Base-by-base conservation (phyloP, 2,888 invertebrate species). In the Homarus gammarus region DNA sequence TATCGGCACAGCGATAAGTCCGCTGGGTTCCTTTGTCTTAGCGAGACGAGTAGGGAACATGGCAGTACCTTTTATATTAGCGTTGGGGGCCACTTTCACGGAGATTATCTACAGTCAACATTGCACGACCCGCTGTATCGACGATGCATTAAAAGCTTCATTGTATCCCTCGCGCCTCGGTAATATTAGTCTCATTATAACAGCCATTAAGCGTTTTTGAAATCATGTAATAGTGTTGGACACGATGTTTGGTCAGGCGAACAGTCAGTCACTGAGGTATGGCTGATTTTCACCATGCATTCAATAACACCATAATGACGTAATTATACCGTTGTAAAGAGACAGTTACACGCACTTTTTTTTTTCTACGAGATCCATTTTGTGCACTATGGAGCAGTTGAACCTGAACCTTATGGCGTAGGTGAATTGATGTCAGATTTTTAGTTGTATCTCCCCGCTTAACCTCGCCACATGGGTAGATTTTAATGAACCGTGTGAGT, bases 1-100 rank as follows among this genome's bases (percentile, higher is more conserved):
- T 38, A 40, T 12, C 82, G 27, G 1, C 44, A 40, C 82, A 22
- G 70, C 70, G 38, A 70, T 82, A 61, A 61, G 64, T 82, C 70
- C 33, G 82, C 40, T 44, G 82, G 38, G 51, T 51, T 36, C 83
- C 83, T 83, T 72, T 83, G 83, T 83, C 79, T 79, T 27, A 64
- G 6, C 64, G 10, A 27, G 27, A 22, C 64, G 64, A 27, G 3
- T 56, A 12, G 31, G 64, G 8, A 22, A 56, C 27, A 27, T 64
- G 6, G 6, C 64, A 64, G 6, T 6, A 27, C 12, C 56, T 56
- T 56, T 56, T 22, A 12, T 18, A 56, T 56, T 18, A 56, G 56
- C 56, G 12, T 56, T 56, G 22, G 18, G 15, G 56, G 15, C 22
- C 56, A 56, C 56, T 56, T 56, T 56, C 18, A 18, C 18, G 18